These are phyloP conservation scores for Drosophila albomicans DNA, from an alignment of 1,140 invertebrate species.

Conservation along the genomic window DNA sequence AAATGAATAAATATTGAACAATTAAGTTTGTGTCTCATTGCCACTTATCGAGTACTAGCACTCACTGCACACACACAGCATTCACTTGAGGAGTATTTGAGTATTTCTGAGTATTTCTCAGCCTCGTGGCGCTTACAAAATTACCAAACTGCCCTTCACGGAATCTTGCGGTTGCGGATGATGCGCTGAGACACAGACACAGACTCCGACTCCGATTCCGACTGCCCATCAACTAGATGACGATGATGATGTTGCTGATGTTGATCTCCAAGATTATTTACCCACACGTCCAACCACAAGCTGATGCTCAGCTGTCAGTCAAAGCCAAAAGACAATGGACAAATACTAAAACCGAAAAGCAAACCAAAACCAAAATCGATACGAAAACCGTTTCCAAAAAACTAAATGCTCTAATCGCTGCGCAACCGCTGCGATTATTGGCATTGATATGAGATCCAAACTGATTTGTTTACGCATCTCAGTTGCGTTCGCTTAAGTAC, in stretches of 20 bases:
- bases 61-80: slow-evolving; percentile 28
- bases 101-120: slow-evolving; percentile 53
- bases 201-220: neutral
- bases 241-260: slow-evolving; percentile 35
- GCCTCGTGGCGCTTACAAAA: slow-evolving; percentile 75
- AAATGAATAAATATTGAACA: slow-evolving; percentile 55
- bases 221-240: slow-evolving; percentile 3
- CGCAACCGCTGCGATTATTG: slow-evolving; percentile 45
- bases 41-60: slow-evolving; percentile 38
- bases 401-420: slow-evolving; percentile 60
- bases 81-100: slow-evolving; percentile 35
- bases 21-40: slow-evolving; percentile 57
- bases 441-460: slow-evolving; percentile 45
- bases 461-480: slow-evolving; percentile 45
- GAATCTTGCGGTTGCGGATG: slow-evolving; percentile 59
- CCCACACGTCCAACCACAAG: slow-evolving; percentile 30
- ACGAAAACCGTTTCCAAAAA: slow-evolving; percentile 35
- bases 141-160: slow-evolving; percentile 78
- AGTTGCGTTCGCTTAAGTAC: slow-evolving; percentile 18
- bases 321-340: slow-evolving; percentile 13
- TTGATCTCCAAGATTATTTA: slow-evolving; percentile 64
- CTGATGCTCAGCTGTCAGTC: slow-evolving; percentile 7
- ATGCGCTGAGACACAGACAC: slow-evolving; percentile 9
- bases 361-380: slow-evolving; percentile 23
- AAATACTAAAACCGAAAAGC: slow-evolving; percentile 3